phyloP scores from a whole-genome alignment of 2,888 invertebrate genomes.

The Ecliptopera silaceata region DNA sequence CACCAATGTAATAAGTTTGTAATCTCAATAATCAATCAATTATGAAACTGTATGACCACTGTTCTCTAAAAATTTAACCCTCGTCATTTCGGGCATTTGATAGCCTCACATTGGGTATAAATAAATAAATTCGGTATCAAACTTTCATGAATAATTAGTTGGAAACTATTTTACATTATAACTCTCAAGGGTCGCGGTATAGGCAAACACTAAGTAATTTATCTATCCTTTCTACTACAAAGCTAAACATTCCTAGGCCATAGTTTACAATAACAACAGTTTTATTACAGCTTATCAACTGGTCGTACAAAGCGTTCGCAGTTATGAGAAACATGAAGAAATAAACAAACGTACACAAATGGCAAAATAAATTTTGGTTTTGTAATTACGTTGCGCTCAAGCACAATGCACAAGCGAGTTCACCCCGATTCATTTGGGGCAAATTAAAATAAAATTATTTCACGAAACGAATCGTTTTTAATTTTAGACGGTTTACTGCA shows the following conservation, averaged over 20 bases:
- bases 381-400: constrained; percentile 41
- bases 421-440: constrained; percentile 41
- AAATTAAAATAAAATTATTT: constrained; percentile 44
- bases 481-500: constrained; percentile 37
- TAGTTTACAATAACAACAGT: constrained; percentile 23
- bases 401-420: constrained; percentile 40
- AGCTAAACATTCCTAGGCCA: constrained; percentile 8
- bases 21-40: too few species aligned
- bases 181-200: not conserved
- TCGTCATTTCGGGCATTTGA: not conserved
- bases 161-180: constrained; percentile 1
- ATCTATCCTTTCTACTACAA: not conserved
- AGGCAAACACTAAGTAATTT: not conserved
- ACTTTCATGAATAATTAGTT: not conserved
- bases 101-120: too few species aligned
- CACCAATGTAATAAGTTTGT: constrained; percentile 67
- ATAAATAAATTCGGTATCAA: too few species aligned
- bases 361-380: constrained; percentile 36
- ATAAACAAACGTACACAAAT: constrained; percentile 45
- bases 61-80: not conserved
- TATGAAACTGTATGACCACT: too few species aligned
- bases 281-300: constrained; percentile 76
- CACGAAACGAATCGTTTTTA: constrained; percentile 37
- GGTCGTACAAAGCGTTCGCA: constrained; percentile 80
- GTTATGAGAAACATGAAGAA: constrained; percentile 78